Evolutionary conservation across 2,797 vertebrate species (phyloP).

Genomic region (Halcyon chelicuti): DNA sequence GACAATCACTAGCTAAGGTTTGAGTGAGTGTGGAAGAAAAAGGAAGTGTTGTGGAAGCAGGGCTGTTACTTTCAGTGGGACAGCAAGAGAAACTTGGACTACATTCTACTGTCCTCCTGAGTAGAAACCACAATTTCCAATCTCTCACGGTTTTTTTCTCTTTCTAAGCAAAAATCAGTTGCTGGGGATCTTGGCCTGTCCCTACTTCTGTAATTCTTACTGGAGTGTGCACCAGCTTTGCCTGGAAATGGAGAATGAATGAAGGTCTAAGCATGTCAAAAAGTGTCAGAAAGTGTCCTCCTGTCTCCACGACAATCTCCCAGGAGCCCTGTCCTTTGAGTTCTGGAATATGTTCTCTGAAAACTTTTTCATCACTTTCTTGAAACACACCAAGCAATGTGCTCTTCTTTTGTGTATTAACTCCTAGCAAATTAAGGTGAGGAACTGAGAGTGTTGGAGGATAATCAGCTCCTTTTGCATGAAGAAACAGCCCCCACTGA

Average conservation of each 20-base stretch:
- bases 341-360: neutral
- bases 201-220: neutral
- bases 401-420: neutral
- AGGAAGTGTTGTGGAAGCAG: neutral
- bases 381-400: neutral
- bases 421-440: neutral
- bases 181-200: neutral
- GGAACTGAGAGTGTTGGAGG: neutral
- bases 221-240: neutral
- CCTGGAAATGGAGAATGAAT: neutral
- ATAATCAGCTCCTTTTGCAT: neutral
- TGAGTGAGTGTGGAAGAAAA: neutral
- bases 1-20: neutral
- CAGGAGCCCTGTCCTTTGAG: neutral
- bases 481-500: neutral
- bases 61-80: neutral
- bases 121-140: neutral
- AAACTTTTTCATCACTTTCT: neutral
- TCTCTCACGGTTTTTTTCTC: neutral
- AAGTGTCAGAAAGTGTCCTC: neutral
- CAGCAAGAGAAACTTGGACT: neutral
- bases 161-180: neutral
- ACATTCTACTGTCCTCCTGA: neutral
- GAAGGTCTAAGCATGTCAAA: neutral
- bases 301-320: neutral